These are phyloP conservation scores for Cinclus cinclus DNA, from an alignment of 2,113 vertebrate genomes.

Conservation along the genomic window DNA sequence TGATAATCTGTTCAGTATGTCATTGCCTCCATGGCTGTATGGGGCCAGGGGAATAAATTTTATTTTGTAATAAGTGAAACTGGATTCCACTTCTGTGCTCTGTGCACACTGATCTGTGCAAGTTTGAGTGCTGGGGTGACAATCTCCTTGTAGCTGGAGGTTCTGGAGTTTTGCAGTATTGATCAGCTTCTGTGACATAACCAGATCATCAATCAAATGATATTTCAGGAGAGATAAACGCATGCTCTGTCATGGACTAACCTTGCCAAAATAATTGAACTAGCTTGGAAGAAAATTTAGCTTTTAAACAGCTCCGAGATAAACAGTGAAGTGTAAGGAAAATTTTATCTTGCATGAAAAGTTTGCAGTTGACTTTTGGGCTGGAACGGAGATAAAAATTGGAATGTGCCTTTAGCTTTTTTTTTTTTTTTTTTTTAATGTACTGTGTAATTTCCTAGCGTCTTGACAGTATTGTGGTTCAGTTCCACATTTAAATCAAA, in stretches of 20 bases:
- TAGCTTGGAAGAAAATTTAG: constrained; percentile 1
- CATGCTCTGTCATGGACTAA: neutral
- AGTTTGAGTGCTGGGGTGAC: accelerated
- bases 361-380: neutral
- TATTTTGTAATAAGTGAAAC: neutral
- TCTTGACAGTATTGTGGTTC: neutral
- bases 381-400: neutral
- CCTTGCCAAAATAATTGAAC: constrained; percentile 36
- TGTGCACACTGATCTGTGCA: neutral
- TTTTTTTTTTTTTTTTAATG: neutral
- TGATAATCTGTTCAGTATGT: neutral
- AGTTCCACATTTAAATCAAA: neutral
- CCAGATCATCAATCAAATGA: neutral
- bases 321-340: constrained; percentile 8
- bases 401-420: neutral
- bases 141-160: neutral
- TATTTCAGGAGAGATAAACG: neutral
- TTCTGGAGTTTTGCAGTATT: neutral
- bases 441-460: neutral
- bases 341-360: neutral
- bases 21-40: neutral
- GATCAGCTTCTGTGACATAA: neutral
- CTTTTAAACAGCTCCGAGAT: constrained; percentile 27
- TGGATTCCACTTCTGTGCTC: neutral
- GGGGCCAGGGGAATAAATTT: neutral